A percentile compares a stretch with the other conserved stretches of the same genome.
Conservation (phyloP, 1,140 invertebrate genomes). For the Thaumetopoea pityocampa region DNA sequence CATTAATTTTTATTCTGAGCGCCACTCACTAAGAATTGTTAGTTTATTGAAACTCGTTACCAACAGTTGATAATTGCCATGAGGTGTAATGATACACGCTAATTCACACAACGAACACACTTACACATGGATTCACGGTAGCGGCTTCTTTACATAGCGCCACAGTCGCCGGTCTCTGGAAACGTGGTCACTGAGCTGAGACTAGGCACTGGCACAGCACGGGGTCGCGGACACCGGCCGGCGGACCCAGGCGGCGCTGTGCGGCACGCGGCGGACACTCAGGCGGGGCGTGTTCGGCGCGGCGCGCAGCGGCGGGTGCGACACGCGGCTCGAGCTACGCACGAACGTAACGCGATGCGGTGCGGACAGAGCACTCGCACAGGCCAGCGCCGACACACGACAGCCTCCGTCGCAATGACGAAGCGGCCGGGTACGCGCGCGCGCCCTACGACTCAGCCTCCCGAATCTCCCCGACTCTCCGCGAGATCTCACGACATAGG, state of each 20-base stretch:
- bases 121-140: slow-evolving; percentile 71
- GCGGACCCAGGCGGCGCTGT: slow-evolving; percentile 13
- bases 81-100: slow-evolving; percentile 43
- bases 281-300: slow-evolving; percentile 48
- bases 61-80: slow-evolving; percentile 39
- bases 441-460: slow-evolving; percentile 62
- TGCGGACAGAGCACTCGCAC: slow-evolving; percentile 52
- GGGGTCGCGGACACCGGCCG: slow-evolving; percentile 20
- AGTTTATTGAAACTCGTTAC: slow-evolving; percentile 52
- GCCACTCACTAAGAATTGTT: slow-evolving; percentile 29
- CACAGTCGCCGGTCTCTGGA: slow-evolving; percentile 58
- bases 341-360: slow-evolving; percentile 34
- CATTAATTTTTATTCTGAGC: slow-evolving; percentile 52
- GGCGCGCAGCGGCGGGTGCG: slow-evolving; percentile 20
- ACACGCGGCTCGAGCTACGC: slow-evolving; percentile 41
- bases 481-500: slow-evolving; percentile 49
- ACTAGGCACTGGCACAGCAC: slow-evolving; percentile 44
- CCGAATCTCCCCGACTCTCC: slow-evolving; percentile 48
- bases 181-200: slow-evolving; percentile 48
- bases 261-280: slow-evolving; percentile 10
- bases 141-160: slow-evolving; percentile 69
- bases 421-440: slow-evolving; percentile 70
- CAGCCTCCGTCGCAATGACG: slow-evolving; percentile 72
- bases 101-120: slow-evolving; percentile 58
- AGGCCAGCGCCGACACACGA: slow-evolving; percentile 66